phyloP scores from a whole-genome alignment of 2,113 vertebrate genomes.

The Oenanthe oenanthe region DNA sequence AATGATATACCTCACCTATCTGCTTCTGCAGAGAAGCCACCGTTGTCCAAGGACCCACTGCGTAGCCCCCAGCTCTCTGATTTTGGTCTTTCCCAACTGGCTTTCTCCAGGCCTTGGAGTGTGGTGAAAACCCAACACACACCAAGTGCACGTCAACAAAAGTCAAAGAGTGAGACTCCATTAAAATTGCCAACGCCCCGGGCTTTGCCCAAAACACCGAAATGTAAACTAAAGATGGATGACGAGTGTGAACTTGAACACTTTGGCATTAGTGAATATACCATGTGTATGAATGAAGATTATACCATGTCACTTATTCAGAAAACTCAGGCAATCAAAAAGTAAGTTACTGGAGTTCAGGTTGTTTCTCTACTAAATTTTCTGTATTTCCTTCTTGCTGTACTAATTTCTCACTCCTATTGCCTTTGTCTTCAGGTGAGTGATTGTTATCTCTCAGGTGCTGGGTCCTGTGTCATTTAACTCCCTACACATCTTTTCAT shows the following conservation, averaged over 20 bases:
- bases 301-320: slow-evolving; percentile 84
- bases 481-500: not conserved
- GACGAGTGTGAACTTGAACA: slow-evolving; percentile 80
- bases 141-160: not conserved
- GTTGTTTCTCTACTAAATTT: not conserved
- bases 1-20: not conserved
- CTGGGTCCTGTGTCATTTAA: not conserved
- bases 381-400: not conserved
- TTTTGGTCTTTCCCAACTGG: slow-evolving; percentile 87
- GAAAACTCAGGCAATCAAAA: slow-evolving; percentile 69
- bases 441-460: not conserved
- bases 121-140: not conserved
- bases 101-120: slow-evolving; percentile 69
- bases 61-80: slow-evolving; percentile 85
- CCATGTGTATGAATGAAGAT: slow-evolving; percentile 87
- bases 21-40: not conserved
- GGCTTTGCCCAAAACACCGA: slow-evolving; percentile 80
- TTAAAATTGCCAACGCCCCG: not conserved
- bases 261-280: slow-evolving; percentile 86
- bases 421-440: not conserved
- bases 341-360: slow-evolving; percentile 31
- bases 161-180: not conserved
- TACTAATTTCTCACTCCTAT: not conserved
- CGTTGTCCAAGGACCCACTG: slow-evolving; percentile 23
- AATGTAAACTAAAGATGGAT: slow-evolving; percentile 81